Base-by-base conservation (phyloP, 2,888 invertebrate species). In the Metalampra italica region DNA sequence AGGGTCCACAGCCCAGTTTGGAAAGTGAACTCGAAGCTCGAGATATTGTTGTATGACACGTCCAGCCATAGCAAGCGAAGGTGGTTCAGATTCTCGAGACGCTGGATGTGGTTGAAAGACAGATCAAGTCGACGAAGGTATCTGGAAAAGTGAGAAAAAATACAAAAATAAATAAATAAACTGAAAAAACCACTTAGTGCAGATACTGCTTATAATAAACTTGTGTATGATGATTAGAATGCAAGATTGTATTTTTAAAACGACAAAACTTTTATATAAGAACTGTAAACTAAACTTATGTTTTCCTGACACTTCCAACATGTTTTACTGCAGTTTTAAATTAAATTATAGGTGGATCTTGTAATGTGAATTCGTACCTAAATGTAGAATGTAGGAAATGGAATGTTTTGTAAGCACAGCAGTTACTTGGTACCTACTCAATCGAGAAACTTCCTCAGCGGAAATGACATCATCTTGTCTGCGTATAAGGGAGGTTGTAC, bases 51-150 rank as follows among this genome's bases (percentile, higher is more conserved):
- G 59, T 90, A 87, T 22, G 91, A 90, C n/a, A 92, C 60, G 60
- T 91, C 90, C 32, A 92, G 62, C 83, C 91, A 90, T 37, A 87
- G 60, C 12, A 93, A 71, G 34, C 82, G 82, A 42, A 92, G 69
- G 55, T 91, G 62, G 57, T 90, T 90, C 50, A 93, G 72, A 65
- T 92, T 91, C 66, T 91, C 91, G 1, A 93, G 68, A 11, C 76
- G 73, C 57, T 86, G 81, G 46, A 93, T 92, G 51, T 90, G 78
- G 65, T 93, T 93, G 57, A 90, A 88, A 0, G 92, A 92, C 32
- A 93, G 68, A 62, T 93, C 91, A 43, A 93, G 74, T 13, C 90
- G 87, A 14, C 88, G 83, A 12, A 93, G 78, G 66, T 90, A 91
- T 60, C 92, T 92, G 57, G 43, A 71, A 73, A 40, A 46, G n/a